Percentiles rank a stretch among this genome's conserved stretches.
These are phyloP conservation scores for Coilia nasus DNA, from an alignment of 2,797 vertebrate species.

Conservation along the genomic window DNA sequence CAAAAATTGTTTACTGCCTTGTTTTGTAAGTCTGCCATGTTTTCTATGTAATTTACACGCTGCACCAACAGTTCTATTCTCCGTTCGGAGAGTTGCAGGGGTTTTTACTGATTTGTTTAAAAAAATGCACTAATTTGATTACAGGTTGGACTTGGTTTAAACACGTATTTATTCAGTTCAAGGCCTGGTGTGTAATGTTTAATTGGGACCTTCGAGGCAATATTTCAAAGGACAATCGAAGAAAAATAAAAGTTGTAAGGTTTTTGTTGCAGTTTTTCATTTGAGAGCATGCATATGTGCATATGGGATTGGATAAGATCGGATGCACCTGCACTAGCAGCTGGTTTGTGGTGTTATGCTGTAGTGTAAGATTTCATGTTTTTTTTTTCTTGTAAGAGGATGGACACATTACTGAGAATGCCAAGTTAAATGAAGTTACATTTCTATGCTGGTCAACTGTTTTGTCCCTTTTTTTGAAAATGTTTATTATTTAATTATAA, in stretches of 20 bases:
- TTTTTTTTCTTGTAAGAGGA: background rate
- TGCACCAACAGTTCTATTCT: constrained; percentile 44
- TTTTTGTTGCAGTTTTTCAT: background rate
- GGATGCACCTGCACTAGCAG: background rate
- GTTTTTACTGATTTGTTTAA: constrained; percentile 48
- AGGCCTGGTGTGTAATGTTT: background rate
- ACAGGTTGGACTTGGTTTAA: constrained; percentile 14
- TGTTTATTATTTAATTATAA: constrained; percentile 16
- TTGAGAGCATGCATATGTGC: constrained; percentile 3
- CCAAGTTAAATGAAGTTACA: background rate
- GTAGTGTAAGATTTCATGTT: background rate
- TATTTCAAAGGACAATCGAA: constrained; percentile 10
- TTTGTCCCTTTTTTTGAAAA: constrained; percentile 13
- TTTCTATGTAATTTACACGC: constrained; percentile 61
- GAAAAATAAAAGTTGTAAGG: background rate
- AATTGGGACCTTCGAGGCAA: background rate
- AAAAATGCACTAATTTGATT: constrained; percentile 47
- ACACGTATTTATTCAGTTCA: background rate
- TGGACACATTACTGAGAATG: background rate
- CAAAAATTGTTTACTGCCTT: constrained; percentile 54
- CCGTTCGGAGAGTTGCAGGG: constrained; percentile 47
- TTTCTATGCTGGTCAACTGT: background rate
- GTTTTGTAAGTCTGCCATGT: constrained; percentile 54
- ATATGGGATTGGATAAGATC: background rate
- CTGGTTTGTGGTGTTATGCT: background rate